Percentiles rank a stretch among this genome's conserved stretches.
These are phyloP conservation scores for Carassius carassius DNA, from an alignment of 2,113 vertebrate species.

Conservation along the genomic window DNA sequence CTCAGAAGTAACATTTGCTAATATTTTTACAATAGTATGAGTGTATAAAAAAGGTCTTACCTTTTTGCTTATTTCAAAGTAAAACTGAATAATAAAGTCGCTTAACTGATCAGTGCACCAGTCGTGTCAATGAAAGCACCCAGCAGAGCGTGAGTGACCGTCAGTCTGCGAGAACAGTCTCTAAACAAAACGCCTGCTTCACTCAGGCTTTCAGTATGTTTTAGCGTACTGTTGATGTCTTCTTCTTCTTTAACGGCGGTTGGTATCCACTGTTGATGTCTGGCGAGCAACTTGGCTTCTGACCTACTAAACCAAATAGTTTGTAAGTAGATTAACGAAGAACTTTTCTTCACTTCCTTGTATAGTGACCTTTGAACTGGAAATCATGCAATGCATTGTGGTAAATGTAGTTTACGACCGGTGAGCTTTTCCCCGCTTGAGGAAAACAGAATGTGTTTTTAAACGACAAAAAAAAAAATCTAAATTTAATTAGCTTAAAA, in stretches of 20 bases:
- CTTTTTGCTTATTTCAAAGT: neutral
- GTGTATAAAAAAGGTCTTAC: neutral
- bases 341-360: conserved; percentile 69
- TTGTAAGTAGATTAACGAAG: conserved; percentile 12
- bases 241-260: too few relatives aligned
- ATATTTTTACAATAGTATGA: neutral
- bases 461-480: neutral
- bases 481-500: neutral
- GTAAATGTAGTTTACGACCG: conserved; percentile 66
- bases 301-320: conserved; percentile 7
- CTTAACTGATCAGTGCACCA: neutral
- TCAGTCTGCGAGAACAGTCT: neutral
- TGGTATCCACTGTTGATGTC: neutral
- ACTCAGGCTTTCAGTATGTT: neutral
- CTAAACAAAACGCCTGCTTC: neutral
- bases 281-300: neutral
- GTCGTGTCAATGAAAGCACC: neutral
- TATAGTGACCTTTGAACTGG: conserved; percentile 53
- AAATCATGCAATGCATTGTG: conserved; percentile 57
- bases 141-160: neutral
- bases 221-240: neutral
- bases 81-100: neutral
- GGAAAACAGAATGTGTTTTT: neutral
- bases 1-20: neutral
- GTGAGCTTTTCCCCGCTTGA: neutral